phyloP scores from a whole-genome alignment of 2,888 invertebrate species.

The Caenorhabditis imperialis region DNA sequence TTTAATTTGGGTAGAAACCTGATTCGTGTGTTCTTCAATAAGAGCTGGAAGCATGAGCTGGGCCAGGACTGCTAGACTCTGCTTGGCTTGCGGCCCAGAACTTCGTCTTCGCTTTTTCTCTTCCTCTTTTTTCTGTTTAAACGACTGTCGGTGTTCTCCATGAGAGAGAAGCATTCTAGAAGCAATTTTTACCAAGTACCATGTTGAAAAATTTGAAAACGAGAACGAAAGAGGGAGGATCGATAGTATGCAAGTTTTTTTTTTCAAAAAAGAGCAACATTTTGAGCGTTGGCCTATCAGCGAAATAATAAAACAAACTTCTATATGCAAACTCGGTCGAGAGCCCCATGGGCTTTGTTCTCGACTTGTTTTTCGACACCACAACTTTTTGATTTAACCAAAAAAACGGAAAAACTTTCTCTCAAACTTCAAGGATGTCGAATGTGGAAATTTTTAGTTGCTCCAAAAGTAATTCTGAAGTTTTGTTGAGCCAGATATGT shows the following conservation, averaged over 20 bases:
- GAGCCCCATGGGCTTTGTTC: constrained; percentile 15
- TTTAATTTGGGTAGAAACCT: constrained; percentile 13
- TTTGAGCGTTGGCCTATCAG: constrained; percentile 16
- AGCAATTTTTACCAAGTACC: too few relatives aligned
- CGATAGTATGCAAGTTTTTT: too few relatives aligned
- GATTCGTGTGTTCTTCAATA: constrained; percentile 48
- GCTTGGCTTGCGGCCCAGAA: constrained; percentile 41
- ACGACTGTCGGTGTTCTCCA: constrained; percentile 43
- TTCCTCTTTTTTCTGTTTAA: constrained; percentile 42
- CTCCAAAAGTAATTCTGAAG: constrained; percentile 22
- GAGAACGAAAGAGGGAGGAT: constrained; percentile 11
- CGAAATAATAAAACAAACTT: constrained; percentile 42
- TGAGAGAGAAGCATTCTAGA: constrained; percentile 49
- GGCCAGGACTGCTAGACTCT: constrained; percentile 58
- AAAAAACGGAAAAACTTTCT: constrained; percentile 3
- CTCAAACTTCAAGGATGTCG: background rate
- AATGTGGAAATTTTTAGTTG: background rate
- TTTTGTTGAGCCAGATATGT: too few relatives aligned
- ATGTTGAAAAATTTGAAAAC: background rate
- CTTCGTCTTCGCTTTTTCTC: constrained; percentile 20
- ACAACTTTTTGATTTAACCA: constrained; percentile 9
- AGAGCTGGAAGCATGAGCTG: constrained; percentile 63
- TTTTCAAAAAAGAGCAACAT: constrained; percentile 9
- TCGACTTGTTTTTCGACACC: background rate
- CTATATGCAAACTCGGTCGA: background rate